Base-by-base conservation (phyloP, 2,888 invertebrate genomes). In the Trichogramma dendrolimi region DNA sequence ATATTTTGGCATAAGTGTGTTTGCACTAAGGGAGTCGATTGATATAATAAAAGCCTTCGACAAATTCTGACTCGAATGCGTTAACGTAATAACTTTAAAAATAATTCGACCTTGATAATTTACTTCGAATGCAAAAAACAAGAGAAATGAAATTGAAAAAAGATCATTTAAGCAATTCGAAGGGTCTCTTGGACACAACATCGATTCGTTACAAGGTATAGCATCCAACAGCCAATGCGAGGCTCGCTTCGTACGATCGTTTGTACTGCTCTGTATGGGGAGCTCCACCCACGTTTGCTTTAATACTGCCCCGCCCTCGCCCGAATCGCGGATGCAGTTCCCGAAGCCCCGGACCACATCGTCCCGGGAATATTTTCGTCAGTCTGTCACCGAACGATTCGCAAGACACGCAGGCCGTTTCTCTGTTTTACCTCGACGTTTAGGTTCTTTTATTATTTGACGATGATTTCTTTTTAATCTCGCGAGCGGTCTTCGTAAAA, bases 231-330 rank as follows among this genome's bases (percentile, higher is more conserved):
- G 27, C 27, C 27, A 27, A 27, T 27, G 27, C 27, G 27, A 27
- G 27, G 27, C 27, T 27, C 27, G 27, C 27, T 27, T 27, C 2
- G 27, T 27, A 27, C 14, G 14, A 1, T 27, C 27, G 27, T 27
- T 27, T 27, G 27, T 2, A 27, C 27, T 27, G 27, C 27, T 27
- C 27, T 27, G 27, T 27, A 27, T 27, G 27, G 27, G 55, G 67
- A 69, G 74, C 75, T 75, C 75, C 75, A 75, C 75, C 75, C 75
- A 75, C 72, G 68, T 27, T 27, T 27, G 27, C 68, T 53, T 59
- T 58, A 52, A 64, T 64, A 46, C 62, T 67, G 76, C 76, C 71
- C 76, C 76, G 76, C 76, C 76, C 71, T 71, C 71, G 67, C 64
- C 62, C 70, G 73, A 69, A 72, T 71, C 69, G 67, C 67, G 67